These are phyloP conservation scores for Orthonyx spaldingii DNA, from an alignment of 2,113 vertebrate genomes.

Conservation along the genomic window DNA sequence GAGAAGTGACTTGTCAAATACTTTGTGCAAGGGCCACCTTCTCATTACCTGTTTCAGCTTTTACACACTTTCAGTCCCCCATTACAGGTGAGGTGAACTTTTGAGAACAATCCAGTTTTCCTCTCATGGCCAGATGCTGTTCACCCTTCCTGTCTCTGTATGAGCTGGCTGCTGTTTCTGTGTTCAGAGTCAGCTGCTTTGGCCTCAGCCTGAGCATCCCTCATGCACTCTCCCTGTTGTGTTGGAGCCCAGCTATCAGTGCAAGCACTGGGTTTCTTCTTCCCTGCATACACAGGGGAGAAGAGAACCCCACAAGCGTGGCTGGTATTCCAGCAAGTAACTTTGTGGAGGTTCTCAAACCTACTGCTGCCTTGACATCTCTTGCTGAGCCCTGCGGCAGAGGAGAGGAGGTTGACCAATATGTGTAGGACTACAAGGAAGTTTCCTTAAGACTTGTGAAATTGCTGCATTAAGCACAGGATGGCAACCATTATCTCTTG, in stretches of 20 bases:
- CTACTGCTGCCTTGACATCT: background rate
- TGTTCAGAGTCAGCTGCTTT: background rate
- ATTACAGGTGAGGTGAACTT: background rate
- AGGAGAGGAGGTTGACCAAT: background rate
- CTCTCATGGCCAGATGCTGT: fast-evolving
- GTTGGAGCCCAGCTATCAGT: background rate
- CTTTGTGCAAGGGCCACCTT: background rate
- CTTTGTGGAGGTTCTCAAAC: background rate
- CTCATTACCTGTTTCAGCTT: background rate
- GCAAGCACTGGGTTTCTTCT: background rate
- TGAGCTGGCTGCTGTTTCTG: background rate
- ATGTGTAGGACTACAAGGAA: fast-evolving
- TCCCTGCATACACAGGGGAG: too few species aligned
- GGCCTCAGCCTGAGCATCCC: background rate
- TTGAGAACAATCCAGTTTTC: background rate
- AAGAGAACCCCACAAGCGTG: background rate
- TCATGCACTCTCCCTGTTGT: fast-evolving
- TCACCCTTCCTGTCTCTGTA: background rate
- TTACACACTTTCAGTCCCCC: background rate
- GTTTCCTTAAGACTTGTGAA: background rate
- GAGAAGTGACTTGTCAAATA: background rate
- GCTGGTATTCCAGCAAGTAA: background rate
- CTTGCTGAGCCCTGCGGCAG: background rate
- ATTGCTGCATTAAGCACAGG: background rate
- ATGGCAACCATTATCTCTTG: background rate